Percentiles rank a stretch among this genome's conserved stretches.
Conservation (phyloP, 1,140 invertebrate species). For the Ostrea edulis region DNA sequence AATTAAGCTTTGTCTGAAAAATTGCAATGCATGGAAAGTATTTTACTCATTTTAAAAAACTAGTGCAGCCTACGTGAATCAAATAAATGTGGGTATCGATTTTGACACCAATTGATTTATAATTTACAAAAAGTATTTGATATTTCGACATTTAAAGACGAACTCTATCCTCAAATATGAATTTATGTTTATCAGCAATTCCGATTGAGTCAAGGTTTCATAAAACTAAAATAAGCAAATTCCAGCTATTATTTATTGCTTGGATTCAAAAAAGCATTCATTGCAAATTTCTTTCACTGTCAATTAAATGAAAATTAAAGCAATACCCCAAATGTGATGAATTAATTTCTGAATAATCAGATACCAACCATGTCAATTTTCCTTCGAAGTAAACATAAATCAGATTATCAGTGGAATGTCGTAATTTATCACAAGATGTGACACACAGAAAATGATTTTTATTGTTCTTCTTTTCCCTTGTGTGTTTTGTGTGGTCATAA, state of each 20-base stretch:
- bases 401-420: neutral
- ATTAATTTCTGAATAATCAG: neutral
- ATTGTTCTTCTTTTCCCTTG: no score
- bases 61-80: neutral
- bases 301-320: neutral
- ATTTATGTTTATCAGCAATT: neutral
- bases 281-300: slow-evolving; percentile 8
- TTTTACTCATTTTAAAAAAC: slow-evolving; percentile 4
- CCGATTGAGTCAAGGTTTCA: neutral
- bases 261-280: neutral
- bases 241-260: neutral
- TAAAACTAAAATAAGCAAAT: neutral
- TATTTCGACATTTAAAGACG: neutral
- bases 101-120: slow-evolving; percentile 16
- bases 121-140: neutral
- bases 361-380: neutral
- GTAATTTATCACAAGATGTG: no score
- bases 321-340: neutral
- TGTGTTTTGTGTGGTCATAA: no score
- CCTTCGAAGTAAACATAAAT: neutral
- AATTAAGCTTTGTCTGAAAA: neutral
- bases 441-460: no score
- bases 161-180: neutral
- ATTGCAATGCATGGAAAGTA: neutral
- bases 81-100: neutral